Conservation (phyloP, 2,888 invertebrate genomes). For the Eupithecia exiguata region DNA sequence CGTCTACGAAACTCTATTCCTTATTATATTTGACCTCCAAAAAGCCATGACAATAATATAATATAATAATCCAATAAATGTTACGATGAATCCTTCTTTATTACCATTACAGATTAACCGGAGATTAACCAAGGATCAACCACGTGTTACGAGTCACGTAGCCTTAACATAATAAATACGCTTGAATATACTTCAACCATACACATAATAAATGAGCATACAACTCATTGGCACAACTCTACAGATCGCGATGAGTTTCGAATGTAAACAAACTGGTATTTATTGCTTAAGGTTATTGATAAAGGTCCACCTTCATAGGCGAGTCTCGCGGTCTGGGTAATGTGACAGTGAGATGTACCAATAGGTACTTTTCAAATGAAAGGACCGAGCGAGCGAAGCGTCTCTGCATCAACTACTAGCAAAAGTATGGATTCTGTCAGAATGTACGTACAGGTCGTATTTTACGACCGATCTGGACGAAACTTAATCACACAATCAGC, state of each 20-base stretch:
- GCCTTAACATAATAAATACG: not conserved
- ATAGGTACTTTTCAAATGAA: no score
- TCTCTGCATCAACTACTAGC: no score
- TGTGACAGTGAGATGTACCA: no score
- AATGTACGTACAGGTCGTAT: no score
- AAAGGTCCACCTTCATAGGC: not conserved
- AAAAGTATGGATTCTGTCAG: no score
- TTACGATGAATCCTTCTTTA: not conserved
- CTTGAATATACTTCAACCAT: not conserved
- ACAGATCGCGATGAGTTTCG: not conserved
- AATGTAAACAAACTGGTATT: not conserved
- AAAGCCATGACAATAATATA: not conserved
- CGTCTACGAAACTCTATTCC: not conserved
- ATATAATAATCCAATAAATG: not conserved
- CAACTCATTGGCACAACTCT: slow-evolving; percentile 5
- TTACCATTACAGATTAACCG: not conserved
- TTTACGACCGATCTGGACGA: no score
- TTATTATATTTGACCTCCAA: slow-evolving; percentile 2
- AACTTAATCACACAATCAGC: no score
- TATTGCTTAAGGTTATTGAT: not conserved
- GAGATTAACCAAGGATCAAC: slow-evolving; percentile 9
- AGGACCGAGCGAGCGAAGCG: no score
- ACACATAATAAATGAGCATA: not conserved
- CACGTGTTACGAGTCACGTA: slow-evolving; percentile 7
- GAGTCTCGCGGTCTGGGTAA: not conserved